Conservation (phyloP, 1,140 invertebrate species). For the Arion vulgaris region DNA sequence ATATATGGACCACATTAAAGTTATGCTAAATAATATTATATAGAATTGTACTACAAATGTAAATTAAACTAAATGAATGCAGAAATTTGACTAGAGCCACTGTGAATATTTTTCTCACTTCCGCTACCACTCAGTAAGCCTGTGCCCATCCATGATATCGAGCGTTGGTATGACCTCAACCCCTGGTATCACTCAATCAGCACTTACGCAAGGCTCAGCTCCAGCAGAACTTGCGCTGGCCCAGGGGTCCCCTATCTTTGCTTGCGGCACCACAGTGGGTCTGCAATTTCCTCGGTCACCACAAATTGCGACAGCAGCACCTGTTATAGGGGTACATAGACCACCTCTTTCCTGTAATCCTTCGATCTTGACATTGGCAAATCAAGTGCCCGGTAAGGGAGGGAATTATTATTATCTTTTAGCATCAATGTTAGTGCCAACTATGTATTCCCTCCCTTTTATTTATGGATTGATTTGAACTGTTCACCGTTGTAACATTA, state of each 20-base stretch:
- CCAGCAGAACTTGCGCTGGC: slow-evolving; percentile 2
- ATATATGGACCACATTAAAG: too few species aligned
- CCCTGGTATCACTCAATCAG: not conserved
- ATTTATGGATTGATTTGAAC: not conserved
- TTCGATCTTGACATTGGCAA: slow-evolving; percentile 24
- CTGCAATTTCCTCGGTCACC: slow-evolving; percentile 15
- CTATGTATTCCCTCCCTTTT: slow-evolving; percentile 28
- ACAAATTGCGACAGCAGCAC: slow-evolving; percentile 8
- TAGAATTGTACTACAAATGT: not conserved
- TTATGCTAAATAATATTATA: too few species aligned
- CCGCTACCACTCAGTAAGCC: slow-evolving; percentile 13
- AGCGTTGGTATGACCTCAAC: slow-evolving; percentile 7
- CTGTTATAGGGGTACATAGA: slow-evolving; percentile 8
- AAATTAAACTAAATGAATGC: not conserved
- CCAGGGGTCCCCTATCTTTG: slow-evolving; percentile 19
- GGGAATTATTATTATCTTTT: slow-evolving; percentile 18
- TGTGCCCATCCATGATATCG: slow-evolving; percentile 16
- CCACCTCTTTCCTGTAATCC: slow-evolving; percentile 14
- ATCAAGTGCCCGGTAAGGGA: slow-evolving; percentile 32
- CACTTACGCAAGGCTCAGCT: slow-evolving; percentile 12
- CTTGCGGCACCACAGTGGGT: slow-evolving; percentile 16
- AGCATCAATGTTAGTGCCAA: not conserved
- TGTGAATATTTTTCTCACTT: slow-evolving; percentile 19
- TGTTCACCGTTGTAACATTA: not conserved
- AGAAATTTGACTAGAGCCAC: slow-evolving; percentile 1